Percentiles rank a stretch among this genome's conserved stretches.
phyloP scores from a whole-genome alignment of 2,113 vertebrate genomes.

The Protomyctophum bolini region DNA sequence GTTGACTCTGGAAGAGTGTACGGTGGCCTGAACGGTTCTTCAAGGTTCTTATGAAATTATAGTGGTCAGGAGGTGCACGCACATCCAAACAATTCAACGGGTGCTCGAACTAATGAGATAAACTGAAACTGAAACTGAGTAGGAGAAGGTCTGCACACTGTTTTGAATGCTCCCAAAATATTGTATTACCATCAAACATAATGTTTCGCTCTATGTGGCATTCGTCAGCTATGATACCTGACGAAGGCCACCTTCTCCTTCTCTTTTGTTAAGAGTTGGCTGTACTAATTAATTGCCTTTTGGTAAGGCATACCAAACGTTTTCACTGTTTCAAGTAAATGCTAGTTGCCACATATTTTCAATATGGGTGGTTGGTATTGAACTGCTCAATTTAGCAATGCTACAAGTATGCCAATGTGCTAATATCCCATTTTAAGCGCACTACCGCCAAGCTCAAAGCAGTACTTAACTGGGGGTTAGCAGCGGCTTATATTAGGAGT shows the following conservation, averaged over 20 bases:
- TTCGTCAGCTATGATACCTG: too few species aligned
- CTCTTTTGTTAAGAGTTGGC: background rate
- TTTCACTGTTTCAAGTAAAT: conserved; percentile 16
- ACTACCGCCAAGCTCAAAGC: background rate
- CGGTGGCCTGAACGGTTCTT: background rate
- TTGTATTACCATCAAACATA: too few species aligned
- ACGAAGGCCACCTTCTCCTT: too few species aligned
- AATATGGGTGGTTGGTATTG: conserved; percentile 27
- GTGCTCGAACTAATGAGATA: too few species aligned
- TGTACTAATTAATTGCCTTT: conserved; percentile 22
- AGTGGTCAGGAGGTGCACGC: conserved; percentile 18
- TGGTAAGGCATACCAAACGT: conserved; percentile 41
- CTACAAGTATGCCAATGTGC: background rate
- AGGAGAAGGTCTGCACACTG: too few species aligned
- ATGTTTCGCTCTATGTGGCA: too few species aligned
- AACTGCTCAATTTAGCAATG: conserved; percentile 18
- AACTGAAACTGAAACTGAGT: too few species aligned
- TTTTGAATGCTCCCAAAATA: too few species aligned
- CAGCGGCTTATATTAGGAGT: too few species aligned
- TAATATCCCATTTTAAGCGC: conserved; percentile 5
- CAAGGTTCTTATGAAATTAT: background rate
- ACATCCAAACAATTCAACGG: too few species aligned
- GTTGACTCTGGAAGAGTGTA: conserved; percentile 27
- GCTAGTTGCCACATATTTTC: conserved; percentile 39
- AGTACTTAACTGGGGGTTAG: background rate